Evolutionary conservation across 1,140 invertebrate genomes (phyloP).

Genomic region (Caenorhabditis brenneri): DNA sequence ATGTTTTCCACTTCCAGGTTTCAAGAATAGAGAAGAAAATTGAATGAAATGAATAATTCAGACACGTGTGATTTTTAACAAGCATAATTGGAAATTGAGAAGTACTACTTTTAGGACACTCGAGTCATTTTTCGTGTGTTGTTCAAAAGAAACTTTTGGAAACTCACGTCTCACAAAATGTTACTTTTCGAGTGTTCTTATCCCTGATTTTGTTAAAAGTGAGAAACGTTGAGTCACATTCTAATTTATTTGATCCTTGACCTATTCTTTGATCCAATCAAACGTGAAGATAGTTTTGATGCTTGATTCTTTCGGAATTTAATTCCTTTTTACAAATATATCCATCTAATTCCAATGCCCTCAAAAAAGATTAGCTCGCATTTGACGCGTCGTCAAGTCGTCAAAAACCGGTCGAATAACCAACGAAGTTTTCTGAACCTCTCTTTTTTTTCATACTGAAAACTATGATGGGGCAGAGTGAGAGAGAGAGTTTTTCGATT

Average conservation of each 20-base stretch:
- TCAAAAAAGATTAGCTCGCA: neutral
- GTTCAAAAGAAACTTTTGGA: neutral
- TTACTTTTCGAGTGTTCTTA: no score
- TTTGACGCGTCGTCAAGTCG: neutral
- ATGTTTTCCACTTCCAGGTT: neutral
- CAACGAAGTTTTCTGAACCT: neutral
- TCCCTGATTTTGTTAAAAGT: no score
- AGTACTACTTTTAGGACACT: no score
- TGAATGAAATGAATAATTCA: neutral
- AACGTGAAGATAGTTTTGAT: neutral
- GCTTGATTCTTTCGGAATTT: neutral
- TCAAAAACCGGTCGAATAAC: slow-evolving; percentile 24
- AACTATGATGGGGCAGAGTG: no score
- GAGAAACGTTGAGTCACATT: no score
- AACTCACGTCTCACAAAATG: neutral
- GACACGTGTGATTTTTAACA: no score
- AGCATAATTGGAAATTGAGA: no score
- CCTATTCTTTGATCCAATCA: neutral
- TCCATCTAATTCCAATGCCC: neutral
- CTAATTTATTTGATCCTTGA: no score
- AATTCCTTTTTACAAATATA: neutral
- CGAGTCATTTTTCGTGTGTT: no score
- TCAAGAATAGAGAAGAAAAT: neutral
- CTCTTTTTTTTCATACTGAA: neutral
- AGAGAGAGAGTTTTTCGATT: neutral